Percentiles rank a stretch among this genome's conserved stretches.
Conservation (phyloP, 2,113 vertebrate species). For the Laticauda colubrina region DNA sequence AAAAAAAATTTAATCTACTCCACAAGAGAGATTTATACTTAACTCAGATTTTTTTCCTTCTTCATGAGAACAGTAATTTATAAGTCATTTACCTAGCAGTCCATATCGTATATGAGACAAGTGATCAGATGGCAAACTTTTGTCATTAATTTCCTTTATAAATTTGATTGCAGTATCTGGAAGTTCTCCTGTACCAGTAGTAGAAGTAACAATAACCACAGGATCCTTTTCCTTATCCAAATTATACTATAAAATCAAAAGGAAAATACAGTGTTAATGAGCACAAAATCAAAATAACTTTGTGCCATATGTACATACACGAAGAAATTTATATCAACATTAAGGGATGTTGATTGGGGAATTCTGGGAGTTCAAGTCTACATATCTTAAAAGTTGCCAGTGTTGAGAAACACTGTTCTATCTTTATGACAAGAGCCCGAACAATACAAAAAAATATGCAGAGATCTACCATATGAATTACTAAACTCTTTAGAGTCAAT, state of each 20-base stretch:
- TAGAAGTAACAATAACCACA: constrained; percentile 90
- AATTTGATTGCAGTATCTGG: constrained; percentile 87
- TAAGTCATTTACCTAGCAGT: constrained; percentile 80
- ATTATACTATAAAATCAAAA: constrained; percentile 77
- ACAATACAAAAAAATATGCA: background rate
- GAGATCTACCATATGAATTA: background rate
- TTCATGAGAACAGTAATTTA: background rate
- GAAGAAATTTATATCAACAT: background rate
- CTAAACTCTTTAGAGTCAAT: background rate
- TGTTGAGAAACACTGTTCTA: background rate
- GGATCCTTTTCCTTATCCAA: constrained; percentile 83
- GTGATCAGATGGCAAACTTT: constrained; percentile 71
- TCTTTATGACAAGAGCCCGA: background rate
- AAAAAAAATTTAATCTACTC: background rate
- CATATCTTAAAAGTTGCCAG: background rate
- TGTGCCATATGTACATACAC: background rate
- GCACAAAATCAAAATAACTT: background rate
- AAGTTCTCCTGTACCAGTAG: constrained; percentile 91
- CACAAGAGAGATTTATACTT: background rate
- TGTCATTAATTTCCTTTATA: constrained; percentile 80
- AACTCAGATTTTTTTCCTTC: background rate
- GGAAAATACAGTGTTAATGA: background rate
- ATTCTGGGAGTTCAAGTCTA: background rate
- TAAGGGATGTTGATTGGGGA: background rate
- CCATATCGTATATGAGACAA: constrained; percentile 85